These are phyloP conservation scores for Callaeas wilsoni DNA, from an alignment of 2,113 vertebrate species.

Conservation along the genomic window DNA sequence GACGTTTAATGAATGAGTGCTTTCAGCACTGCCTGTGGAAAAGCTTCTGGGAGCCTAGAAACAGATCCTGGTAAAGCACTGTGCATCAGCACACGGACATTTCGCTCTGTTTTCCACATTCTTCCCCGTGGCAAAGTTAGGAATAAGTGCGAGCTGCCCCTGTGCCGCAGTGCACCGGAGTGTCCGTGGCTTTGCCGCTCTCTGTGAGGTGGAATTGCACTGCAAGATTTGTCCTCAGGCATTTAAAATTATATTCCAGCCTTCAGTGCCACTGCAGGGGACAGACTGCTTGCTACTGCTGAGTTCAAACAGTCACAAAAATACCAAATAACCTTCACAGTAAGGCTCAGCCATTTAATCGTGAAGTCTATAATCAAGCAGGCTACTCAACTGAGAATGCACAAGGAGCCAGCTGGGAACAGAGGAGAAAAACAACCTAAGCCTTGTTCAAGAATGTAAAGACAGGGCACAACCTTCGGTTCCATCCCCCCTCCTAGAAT, in stretches of 20 bases:
- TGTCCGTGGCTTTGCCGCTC: not conserved
- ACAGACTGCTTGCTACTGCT: not conserved
- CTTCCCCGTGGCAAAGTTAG: not conserved
- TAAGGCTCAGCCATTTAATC: not conserved
- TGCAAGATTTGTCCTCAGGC: not conserved
- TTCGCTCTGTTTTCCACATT: not conserved
- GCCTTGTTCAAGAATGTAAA: not conserved
- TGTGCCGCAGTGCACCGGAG: not conserved
- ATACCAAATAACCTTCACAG: conserved; percentile 15
- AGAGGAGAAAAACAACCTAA: not conserved
- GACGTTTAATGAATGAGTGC: not conserved
- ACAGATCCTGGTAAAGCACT: not conserved
- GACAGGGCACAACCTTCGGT: not conserved
- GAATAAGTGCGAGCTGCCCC: not conserved
- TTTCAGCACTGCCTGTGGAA: not conserved
- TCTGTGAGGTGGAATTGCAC: not conserved
- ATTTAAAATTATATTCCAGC: not conserved
- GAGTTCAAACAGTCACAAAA: not conserved
- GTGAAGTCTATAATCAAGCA: conserved; percentile 21
- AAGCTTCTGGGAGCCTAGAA: not conserved
- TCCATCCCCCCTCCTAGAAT: not conserved
- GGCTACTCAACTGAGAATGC: not conserved
- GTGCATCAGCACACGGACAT: not conserved
- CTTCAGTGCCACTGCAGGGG: not conserved
- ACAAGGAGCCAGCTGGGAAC: not conserved